Percentiles rank a stretch among this genome's conserved stretches.
Conservation (phyloP, 23 tunicate genomes). For the Oikopleura vanhoeffeni region DNA sequence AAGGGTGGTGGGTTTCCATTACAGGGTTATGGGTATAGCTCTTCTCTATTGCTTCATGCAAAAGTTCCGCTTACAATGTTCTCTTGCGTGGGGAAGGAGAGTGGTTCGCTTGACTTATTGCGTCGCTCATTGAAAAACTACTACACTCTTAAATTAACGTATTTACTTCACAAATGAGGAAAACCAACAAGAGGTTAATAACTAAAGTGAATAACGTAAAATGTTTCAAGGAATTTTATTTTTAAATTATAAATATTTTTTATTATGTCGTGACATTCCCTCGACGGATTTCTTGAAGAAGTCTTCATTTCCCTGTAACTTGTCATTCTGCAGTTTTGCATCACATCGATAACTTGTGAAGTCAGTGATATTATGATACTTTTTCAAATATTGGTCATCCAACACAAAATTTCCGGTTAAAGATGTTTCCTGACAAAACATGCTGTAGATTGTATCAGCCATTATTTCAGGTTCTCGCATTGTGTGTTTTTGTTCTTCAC, state of each 20-base stretch:
- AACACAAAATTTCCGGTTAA: conserved; percentile 58
- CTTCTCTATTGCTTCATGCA: too few relatives aligned
- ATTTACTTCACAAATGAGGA: too few relatives aligned
- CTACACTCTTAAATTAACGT: too few relatives aligned
- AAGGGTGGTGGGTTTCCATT: too few relatives aligned
- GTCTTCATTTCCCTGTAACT: not conserved
- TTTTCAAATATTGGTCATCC: conserved; percentile 43
- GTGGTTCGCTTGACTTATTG: too few relatives aligned
- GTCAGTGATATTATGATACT: conserved; percentile 54
- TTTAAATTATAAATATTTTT: not conserved
- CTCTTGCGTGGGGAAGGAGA: too few relatives aligned
- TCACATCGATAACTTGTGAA: conserved; percentile 21
- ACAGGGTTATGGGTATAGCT: too few relatives aligned
- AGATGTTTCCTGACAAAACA: conserved; percentile 12
- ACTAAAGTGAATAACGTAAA: too few relatives aligned
- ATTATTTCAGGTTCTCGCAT: not conserved
- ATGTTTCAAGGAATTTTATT: too few relatives aligned
- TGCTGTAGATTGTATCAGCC: not conserved
- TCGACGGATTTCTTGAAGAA: not conserved
- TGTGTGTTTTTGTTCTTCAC: not conserved
- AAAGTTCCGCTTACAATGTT: too few relatives aligned
- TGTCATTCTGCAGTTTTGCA: not conserved
- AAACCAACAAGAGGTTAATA: too few relatives aligned
- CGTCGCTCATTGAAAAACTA: too few relatives aligned
- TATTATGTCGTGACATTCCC: not conserved